phyloP scores from a whole-genome alignment of 2,888 invertebrate species.

The Aquatica leii region DNA sequence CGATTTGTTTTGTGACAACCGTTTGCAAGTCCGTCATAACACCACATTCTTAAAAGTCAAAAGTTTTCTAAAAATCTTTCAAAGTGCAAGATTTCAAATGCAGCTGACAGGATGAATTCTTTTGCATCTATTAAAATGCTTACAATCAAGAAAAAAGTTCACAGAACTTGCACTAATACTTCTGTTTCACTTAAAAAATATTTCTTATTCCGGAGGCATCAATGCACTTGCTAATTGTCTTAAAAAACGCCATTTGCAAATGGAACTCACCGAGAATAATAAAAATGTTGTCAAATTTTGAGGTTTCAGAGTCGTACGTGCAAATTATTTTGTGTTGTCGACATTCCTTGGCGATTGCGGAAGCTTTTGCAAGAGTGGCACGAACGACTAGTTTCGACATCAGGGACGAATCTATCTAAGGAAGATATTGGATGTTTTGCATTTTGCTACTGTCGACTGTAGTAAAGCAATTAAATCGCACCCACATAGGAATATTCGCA shows the following conservation, averaged over 20 bases:
- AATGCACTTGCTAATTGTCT: slow-evolving; percentile 50
- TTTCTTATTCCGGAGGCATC: slow-evolving; percentile 44
- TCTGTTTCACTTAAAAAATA: slow-evolving; percentile 42
- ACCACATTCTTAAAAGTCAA: no score
- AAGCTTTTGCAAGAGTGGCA: background rate
- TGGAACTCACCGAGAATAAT: slow-evolving; percentile 54
- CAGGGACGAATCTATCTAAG: background rate
- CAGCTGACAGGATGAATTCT: slow-evolving; percentile 42
- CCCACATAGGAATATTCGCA: background rate
- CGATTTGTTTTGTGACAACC: no score
- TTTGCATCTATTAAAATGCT: slow-evolving; percentile 51
- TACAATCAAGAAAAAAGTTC: slow-evolving; percentile 43
- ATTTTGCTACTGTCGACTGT: background rate
- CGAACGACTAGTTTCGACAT: background rate
- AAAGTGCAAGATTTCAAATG: slow-evolving; percentile 40
- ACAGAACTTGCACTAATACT: slow-evolving; percentile 48
- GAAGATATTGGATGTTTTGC: background rate
- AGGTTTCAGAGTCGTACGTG: slow-evolving; percentile 42
- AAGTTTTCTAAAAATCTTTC: slow-evolving; percentile 27
- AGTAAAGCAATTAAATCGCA: background rate
- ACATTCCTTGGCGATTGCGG: slow-evolving; percentile 40
- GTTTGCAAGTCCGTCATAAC: no score
- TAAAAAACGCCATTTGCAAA: slow-evolving; percentile 49
- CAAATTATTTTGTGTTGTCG: slow-evolving; percentile 39
- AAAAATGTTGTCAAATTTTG: slow-evolving; percentile 47